Conservation (phyloP, 2,113 vertebrate species). For the Chaetodon auriga region DNA sequence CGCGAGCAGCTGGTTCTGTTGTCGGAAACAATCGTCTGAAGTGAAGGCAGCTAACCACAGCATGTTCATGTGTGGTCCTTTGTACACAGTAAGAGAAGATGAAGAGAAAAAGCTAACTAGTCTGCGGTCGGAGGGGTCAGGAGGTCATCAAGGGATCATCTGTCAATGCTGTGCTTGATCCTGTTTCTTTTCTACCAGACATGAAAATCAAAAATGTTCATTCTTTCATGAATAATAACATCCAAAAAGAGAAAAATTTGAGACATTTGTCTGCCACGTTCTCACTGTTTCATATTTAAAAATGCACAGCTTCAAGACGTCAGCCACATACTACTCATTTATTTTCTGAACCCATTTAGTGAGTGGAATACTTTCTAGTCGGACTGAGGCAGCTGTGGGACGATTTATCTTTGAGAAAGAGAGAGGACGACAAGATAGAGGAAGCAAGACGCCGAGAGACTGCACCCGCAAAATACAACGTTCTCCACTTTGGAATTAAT, state of each 20-base stretch:
- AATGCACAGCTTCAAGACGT: conserved; percentile 45
- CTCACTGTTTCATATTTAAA: conserved; percentile 41
- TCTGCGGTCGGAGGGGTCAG: conserved; percentile 2
- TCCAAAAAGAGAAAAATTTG: conserved; percentile 34
- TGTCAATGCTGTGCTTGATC: conserved; percentile 41
- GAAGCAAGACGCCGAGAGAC: conserved; percentile 18
- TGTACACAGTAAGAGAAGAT: neutral
- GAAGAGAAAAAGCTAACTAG: neutral
- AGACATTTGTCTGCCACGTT: conserved; percentile 36
- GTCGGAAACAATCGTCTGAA: neutral
- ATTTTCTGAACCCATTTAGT: conserved; percentile 57
- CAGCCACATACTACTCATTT: conserved; percentile 46
- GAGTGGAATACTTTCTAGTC: conserved; percentile 41
- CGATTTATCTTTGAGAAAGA: conserved; percentile 38
- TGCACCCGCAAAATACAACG: conserved; percentile 39
- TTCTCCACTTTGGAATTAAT: conserved; percentile 52
- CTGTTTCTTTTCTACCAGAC: conserved; percentile 17
- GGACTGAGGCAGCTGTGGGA: conserved; percentile 52
- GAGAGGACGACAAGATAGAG: conserved; percentile 14
- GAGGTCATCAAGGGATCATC: conserved; percentile 15
- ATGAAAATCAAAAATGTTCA: conserved; percentile 36
- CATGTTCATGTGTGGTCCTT: neutral
- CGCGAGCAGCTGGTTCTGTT: neutral
- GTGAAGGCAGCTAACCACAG: neutral
- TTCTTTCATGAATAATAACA: conserved; percentile 34